Conservation (phyloP, 1,140 invertebrate species). For the Ridgeia piscesae region DNA sequence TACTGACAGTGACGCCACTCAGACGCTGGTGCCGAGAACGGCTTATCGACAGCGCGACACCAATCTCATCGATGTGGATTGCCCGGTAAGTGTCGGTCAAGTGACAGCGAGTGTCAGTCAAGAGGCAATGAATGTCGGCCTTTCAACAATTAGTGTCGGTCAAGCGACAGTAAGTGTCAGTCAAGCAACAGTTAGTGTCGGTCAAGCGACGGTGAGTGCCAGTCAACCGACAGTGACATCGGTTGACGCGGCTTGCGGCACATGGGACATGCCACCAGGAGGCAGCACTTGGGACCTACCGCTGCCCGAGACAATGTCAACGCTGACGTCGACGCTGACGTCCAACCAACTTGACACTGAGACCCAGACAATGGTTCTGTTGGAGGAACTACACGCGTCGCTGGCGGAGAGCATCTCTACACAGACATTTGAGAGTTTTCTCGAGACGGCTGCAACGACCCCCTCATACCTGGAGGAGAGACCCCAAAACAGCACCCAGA, state of each 20-base stretch:
- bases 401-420: background rate
- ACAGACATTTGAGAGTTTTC: constrained; percentile 12
- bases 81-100: background rate
- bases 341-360: background rate
- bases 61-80: background rate
- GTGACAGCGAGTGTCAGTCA: no score
- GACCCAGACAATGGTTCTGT: background rate
- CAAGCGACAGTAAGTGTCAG: no score
- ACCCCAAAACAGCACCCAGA: background rate
- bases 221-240: background rate
- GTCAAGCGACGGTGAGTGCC: background rate
- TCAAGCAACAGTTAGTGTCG: no score
- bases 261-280: background rate
- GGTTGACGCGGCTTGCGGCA: background rate
- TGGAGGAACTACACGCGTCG: background rate
- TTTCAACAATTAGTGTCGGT: no score
- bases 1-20: background rate
- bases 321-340: background rate
- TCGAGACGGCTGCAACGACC: background rate
- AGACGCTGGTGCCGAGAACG: background rate
- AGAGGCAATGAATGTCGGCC: no score
- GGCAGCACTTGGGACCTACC: background rate
- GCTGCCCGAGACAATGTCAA: background rate
- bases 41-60: background rate
- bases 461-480: background rate